Conservation (phyloP, 2,113 vertebrate genomes). For the Orthonyx spaldingii region DNA sequence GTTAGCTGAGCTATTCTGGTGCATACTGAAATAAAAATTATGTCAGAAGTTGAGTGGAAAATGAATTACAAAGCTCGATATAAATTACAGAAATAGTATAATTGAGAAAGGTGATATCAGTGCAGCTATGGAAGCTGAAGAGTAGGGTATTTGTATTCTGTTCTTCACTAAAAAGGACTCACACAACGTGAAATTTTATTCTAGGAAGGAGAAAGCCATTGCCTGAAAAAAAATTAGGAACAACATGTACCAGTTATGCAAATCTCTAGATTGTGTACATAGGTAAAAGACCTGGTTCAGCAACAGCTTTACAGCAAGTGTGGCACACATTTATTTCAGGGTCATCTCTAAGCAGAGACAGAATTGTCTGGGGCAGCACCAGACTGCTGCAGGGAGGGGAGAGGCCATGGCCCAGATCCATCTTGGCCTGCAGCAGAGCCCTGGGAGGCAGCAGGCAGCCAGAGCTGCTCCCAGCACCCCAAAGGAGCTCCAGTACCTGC, state of each 20-base stretch:
- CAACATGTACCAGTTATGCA: conserved; percentile 85
- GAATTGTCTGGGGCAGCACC: neutral
- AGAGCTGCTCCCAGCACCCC: neutral
- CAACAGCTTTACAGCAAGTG: neutral
- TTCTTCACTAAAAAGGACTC: neutral
- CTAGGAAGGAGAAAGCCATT: conserved; percentile 80
- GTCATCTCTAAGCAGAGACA: neutral
- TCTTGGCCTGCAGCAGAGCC: neutral
- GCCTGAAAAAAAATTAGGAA: conserved; percentile 57
- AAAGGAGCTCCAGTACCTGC: neutral
- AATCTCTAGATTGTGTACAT: conserved; percentile 81
- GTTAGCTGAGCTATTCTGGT: neutral
- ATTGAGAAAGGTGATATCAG: neutral
- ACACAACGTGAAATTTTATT: neutral
- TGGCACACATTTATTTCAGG: neutral
- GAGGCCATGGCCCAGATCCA: neutral
- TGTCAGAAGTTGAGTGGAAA: neutral
- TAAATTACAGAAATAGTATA: neutral
- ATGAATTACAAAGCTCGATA: neutral
- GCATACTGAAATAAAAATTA: neutral
- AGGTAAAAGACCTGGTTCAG: conserved; percentile 66
- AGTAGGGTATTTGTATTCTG: neutral
- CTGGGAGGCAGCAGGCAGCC: neutral
- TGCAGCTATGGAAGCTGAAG: neutral
- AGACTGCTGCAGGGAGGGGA: neutral